Percentiles rank a stretch among this genome's conserved stretches.
Conservation (phyloP, 2,797 vertebrate genomes). For the Pteropus rufus region DNA sequence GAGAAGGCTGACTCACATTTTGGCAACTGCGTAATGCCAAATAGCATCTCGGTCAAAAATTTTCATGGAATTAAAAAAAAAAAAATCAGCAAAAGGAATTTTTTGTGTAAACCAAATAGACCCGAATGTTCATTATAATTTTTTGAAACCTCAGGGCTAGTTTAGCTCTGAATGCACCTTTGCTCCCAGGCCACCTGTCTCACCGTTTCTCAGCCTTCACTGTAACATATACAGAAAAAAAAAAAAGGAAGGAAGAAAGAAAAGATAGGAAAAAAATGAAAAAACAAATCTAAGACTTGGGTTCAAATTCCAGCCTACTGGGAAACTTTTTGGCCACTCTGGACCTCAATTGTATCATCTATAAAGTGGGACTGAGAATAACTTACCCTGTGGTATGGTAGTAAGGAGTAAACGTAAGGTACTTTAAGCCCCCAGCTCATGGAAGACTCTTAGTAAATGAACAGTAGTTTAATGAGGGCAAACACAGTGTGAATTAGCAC, state of each 20-base stretch:
- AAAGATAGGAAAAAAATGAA: not conserved
- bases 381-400: not conserved
- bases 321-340: not conserved
- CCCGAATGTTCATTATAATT: not conserved
- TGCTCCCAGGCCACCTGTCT: not conserved
- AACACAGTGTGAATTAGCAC: not conserved
- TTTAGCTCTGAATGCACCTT: not conserved
- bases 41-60: constrained; percentile 52
- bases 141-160: not conserved
- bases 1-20: constrained; percentile 54
- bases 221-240: not conserved
- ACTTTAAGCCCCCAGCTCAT: not conserved
- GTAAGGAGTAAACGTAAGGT: not conserved
- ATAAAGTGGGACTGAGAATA: not conserved
- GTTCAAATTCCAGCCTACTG: not conserved
- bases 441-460: not conserved
- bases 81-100: constrained; percentile 44
- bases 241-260: not conserved
- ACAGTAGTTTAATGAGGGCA: not conserved
- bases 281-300: not conserved
- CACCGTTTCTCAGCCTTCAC: not conserved
- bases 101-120: constrained; percentile 51
- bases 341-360: not conserved
- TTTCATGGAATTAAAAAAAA: constrained; percentile 55
- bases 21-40: constrained; percentile 57